A percentile compares a stretch with the other conserved stretches of the same genome.
Conservation (phyloP, 2,888 invertebrate species). For the Sinodicranocentrus sp. region DNA sequence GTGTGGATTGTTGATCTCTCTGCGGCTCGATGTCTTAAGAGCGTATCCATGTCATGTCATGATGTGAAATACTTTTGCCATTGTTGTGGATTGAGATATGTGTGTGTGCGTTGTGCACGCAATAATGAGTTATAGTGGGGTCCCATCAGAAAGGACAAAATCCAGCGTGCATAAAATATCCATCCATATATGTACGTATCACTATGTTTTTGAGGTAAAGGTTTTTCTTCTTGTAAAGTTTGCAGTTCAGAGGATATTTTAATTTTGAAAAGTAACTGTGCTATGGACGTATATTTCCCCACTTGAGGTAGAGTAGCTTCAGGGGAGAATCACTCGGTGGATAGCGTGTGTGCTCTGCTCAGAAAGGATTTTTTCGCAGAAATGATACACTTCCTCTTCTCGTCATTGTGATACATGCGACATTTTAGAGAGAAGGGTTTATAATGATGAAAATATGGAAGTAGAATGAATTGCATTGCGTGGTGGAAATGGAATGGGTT, state of each 20-base stretch:
- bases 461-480: not conserved
- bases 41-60: constrained; percentile 22
- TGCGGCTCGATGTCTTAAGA: constrained; percentile 5
- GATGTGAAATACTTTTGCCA: not conserved
- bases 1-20: not conserved
- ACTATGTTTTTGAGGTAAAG: too few relatives aligned
- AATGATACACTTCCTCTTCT: constrained; percentile 33
- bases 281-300: not conserved
- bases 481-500: constrained; percentile 18
- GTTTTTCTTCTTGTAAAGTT: not conserved
- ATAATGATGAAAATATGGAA: not conserved
- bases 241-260: not conserved
- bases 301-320: not conserved
- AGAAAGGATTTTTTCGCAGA: not conserved
- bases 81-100: constrained; percentile 9
- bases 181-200: too few relatives aligned
- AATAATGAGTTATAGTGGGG: not conserved
- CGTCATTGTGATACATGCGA: constrained; percentile 23
- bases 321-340: not conserved
- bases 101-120: constrained; percentile 1
- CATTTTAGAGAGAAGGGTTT: constrained; percentile 7
- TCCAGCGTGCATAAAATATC: too few relatives aligned
- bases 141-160: not conserved
- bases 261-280: constrained; percentile 26
- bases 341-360: constrained; percentile 3